phyloP scores from a whole-genome alignment of 2,888 invertebrate species.

The Oxytorus armatus region DNA sequence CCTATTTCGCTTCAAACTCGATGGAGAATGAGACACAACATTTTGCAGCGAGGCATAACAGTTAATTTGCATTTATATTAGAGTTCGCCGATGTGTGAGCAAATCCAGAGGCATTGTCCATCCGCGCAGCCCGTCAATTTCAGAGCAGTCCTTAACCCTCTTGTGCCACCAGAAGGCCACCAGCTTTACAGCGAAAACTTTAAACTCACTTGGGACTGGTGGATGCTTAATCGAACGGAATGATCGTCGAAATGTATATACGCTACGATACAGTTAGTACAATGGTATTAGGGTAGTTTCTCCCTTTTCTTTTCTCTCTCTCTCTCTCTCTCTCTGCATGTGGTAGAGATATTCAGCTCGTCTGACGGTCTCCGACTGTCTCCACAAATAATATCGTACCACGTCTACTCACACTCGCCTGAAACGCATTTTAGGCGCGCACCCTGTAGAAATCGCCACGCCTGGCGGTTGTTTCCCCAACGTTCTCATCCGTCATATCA shows the following conservation, averaged over 20 bases:
- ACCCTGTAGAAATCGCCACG: not conserved
- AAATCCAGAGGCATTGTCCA: constrained; percentile 74
- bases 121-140: constrained; percentile 75
- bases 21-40: constrained; percentile 53
- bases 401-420: not conserved
- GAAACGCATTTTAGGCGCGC: constrained; percentile 6
- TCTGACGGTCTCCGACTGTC: constrained; percentile 13
- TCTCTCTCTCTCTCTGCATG: no score
- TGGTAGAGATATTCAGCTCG: constrained; percentile 21
- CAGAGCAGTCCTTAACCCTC: constrained; percentile 64
- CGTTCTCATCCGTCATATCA: not conserved
- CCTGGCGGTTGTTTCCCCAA: constrained; percentile 13
- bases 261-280: constrained; percentile 54
- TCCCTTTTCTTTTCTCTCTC: no score
- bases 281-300: constrained; percentile 35
- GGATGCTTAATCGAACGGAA: constrained; percentile 78
- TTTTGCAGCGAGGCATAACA: constrained; percentile 64
- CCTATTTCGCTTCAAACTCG: constrained; percentile 11
- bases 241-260: constrained; percentile 73
- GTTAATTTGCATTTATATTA: constrained; percentile 82
- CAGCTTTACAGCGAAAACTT: constrained; percentile 68
- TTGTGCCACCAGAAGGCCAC: constrained; percentile 5
- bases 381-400: constrained; percentile 10
- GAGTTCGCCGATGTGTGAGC: constrained; percentile 76
- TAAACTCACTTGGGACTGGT: constrained; percentile 72